Evolutionary conservation across 2,797 vertebrate species (phyloP), one percentile per base, ranked within the genome.

Genomic region (Chelonia mydas): DNA sequence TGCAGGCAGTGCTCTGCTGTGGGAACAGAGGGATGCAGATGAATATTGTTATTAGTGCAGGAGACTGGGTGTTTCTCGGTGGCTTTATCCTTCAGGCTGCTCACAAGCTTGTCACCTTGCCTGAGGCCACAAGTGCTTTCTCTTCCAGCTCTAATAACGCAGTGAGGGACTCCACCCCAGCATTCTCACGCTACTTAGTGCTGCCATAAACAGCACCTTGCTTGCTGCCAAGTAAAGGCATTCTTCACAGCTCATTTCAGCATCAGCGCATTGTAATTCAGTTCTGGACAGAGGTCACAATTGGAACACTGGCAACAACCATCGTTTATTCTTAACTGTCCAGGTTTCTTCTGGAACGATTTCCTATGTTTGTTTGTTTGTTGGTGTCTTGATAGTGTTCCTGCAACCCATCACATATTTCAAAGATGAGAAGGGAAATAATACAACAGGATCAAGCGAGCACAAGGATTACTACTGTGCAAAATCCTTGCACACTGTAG

Each of bases 141-240:
- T 94, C 93, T 89, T 87, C 41, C 45, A 53, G 45, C 49, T 83
- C 68, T 77, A n/a, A 77, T 90, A 94, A 93, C 89, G 80, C 85
- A 80, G 76, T 8, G 86, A 93, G 51, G 74, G 93, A 83, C 94
- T 94, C 95, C 97, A 97, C 95, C 96, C 93, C 89, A 90, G 76
- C 84, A 72, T 97, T 97, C 96, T 94, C 97, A 97, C 81, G 87
- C 90, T 92, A 89, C 93, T 96, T 94, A 95, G 82, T 55, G 68
- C 41, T 59, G 61, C 90, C 92, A 82, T 93, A 95, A 95, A 95
- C 91, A 92, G 61, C 82, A 27, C 68, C 74, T 83, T 80, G 45
- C 86, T 93, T 88, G 86, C 87, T 97, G 95, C 95, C 96, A 96
- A 93, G 92, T 53, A 11, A 86, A 86, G 50, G 91, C 88, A 87